Base-by-base conservation (phyloP, 2,113 vertebrate species). In the Balaeniceps rex region DNA sequence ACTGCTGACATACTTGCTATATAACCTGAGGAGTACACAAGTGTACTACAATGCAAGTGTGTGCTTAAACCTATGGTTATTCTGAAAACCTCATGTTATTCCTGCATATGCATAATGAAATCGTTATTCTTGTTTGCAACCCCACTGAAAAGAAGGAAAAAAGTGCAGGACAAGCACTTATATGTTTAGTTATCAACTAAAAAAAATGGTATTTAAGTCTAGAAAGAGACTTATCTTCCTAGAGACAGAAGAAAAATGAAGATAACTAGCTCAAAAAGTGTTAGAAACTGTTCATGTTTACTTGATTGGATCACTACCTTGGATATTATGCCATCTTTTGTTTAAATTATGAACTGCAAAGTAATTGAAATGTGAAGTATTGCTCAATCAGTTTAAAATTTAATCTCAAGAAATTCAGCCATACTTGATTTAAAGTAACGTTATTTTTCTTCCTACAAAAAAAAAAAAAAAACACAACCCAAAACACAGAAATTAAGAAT, bases 271-370 rank as follows among this genome's bases (percentile, higher is more conserved):
- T 90, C n/a, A 54, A 77, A 57, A 60, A 87, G n/a, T 2, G 11
- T 34, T 15, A 80, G 69, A 87, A 94, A 78, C 36, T 46, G 52
- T 51, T 40, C 23, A 61, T 49, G 42, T 46, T 21, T 18, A 38
- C 70, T 78, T 77, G 74, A 88, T 3, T 83, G 75, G 47, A 81
- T 76, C 82, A 95, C 49, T 74, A 90, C 88, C 76, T 97, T 96
- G 97, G 83, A 38, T 82, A 78, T 93, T 77, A 71, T 95, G 97
- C 97, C 98, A 97, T 90, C 98, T 98, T 72, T 97, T 49, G 97
- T 96, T 94, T 93, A 93, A 91, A 94, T 84, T 81, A 90, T 92
- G 97, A 96, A 98, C 88, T 98, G 96, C 97, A 97, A 91, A 92
- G 76, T 85, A 82, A 87, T 33, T 81, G 74, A 93, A 83, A 88